Evolutionary conservation across 2,888 invertebrate species (phyloP), one percentile per base, ranked within the genome.

Genomic region (Sympetrum striolatum): DNA sequence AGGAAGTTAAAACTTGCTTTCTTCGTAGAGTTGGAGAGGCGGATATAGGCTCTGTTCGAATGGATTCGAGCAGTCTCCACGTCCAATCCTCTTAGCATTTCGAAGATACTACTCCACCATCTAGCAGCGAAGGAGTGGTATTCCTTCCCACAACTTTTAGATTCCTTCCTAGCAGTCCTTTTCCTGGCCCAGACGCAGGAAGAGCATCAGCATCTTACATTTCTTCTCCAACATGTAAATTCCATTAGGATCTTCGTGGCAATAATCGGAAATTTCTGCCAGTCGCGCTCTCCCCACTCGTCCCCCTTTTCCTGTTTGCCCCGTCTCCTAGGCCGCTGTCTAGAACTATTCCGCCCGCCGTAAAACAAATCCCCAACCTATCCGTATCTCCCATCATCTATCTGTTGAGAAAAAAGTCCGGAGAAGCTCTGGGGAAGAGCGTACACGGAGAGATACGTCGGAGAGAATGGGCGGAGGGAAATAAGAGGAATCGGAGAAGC

Each of bases 181-280:
- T 80, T 82, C 15, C 18, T 22, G 53, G 14, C 31, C 35, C 31
- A 22, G 73, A 58, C 82, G 58, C 58, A 48, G 73, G 73, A 73
- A 73, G 31, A 31, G 73, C 25, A 44, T 48, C 82, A 58, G 53
- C 53, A 82, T 82, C 58, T 82, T 82, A 25, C 35, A 53, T 35
- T 82, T 82, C 82, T 58, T 58, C 58, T 58, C 82, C 31, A 31
- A 82, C 82, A 82, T 82, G 82, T 82, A 82, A 82, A 82, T 82
- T 82, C 82, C 82, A 82, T 82, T 82, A 82, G 58, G 53, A 35
- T 58, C 82, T 82, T 53, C 25, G 82, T 10, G 82, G 58, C 58
- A 53, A 31, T 58, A 31, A 82, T 82, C 82, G 82, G 82, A 82
- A 80, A 82, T 82, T 82, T 82, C 58, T 82, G 53, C 58, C 58